Base-by-base conservation (phyloP, 2,888 invertebrate genomes). In the Lacanobia oleracea region DNA sequence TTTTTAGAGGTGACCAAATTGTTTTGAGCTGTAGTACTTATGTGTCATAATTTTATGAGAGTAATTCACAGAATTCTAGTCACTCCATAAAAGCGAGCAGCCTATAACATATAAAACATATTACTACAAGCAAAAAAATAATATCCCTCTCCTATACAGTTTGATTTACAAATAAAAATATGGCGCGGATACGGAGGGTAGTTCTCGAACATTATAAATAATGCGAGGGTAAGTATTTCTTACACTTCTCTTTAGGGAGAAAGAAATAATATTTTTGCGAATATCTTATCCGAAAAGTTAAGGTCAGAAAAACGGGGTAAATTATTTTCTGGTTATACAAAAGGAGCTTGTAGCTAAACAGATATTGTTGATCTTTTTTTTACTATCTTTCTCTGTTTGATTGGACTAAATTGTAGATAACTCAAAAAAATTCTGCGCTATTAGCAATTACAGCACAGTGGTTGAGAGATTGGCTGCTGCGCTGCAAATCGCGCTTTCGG, bases 121-220 rank as follows among this genome's bases (percentile, higher is more conserved):
- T 79, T 73, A 51, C 27, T 51, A 51, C 12, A 40, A 74, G 37
- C 12, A 43, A 51, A 54, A 64, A 68, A 67, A 61, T 73, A 68
- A 77, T 68, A 75, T 65, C 23, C 21, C n/a, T 40, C 37, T 27
- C 12, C 27, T 21, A 45, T 37, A 64, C n/a, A 21, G 62, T 64
- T 63, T 71, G 79, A 78, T 71, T 77, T 77, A 66, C 63, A 78
- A 71, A 79, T 78, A 82, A 82, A 79, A 78, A 67, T 78, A 77
- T 82, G 71, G 62, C 59, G 14, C 59, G 78, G 66, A 40, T 45
- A 48, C 66, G 33, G 54, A 60, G 65, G 60, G 65, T 79, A 67
- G 67, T 74, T 71, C 64, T 23, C 43, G 69, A 66, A 79, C 62
- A 74, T 75, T 83, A 71, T 79, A 81, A 83, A 81, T 81, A 68